phyloP scores from a whole-genome alignment of 2,113 vertebrate species.

The Pseudopodoces humilis region DNA sequence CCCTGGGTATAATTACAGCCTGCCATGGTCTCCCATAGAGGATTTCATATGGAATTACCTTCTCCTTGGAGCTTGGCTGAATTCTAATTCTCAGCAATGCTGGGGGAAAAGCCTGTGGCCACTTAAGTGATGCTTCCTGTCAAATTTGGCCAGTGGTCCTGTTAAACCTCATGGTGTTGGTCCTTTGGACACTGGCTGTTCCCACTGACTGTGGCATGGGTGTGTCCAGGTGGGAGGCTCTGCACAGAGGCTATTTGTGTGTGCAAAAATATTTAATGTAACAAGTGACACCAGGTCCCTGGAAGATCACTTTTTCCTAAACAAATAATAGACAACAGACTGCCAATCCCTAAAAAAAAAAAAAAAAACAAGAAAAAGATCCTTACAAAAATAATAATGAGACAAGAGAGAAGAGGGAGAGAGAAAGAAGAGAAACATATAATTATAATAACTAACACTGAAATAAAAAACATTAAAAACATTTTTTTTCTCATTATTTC shows the following conservation, averaged over 20 bases:
- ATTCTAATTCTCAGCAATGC: neutral
- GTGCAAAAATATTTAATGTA: neutral
- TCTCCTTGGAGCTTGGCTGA: neutral
- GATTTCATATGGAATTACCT: neutral
- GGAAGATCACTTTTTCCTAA: neutral
- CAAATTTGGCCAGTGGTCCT: neutral
- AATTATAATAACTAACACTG: neutral
- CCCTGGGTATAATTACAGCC: neutral
- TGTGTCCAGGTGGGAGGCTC: neutral
- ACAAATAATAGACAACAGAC: neutral
- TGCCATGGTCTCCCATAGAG: rapidly evolving
- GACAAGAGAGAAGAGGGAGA: neutral
- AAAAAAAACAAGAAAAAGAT: no score
- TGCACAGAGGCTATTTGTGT: neutral
- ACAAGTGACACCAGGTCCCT: neutral
- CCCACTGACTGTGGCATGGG: neutral
- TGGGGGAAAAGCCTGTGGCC: neutral
- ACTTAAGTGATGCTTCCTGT: neutral
- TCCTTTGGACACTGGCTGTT: neutral
- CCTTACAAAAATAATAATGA: neutral
- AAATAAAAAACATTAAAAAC: neutral
- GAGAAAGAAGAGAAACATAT: neutral
- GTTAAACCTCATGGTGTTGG: neutral
- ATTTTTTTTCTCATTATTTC: neutral
- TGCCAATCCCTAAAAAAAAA: neutral